Evolutionary conservation across 2,888 invertebrate species (phyloP), one percentile per base, ranked within the genome.

Genomic region (Ditylenchus weischeri): DNA sequence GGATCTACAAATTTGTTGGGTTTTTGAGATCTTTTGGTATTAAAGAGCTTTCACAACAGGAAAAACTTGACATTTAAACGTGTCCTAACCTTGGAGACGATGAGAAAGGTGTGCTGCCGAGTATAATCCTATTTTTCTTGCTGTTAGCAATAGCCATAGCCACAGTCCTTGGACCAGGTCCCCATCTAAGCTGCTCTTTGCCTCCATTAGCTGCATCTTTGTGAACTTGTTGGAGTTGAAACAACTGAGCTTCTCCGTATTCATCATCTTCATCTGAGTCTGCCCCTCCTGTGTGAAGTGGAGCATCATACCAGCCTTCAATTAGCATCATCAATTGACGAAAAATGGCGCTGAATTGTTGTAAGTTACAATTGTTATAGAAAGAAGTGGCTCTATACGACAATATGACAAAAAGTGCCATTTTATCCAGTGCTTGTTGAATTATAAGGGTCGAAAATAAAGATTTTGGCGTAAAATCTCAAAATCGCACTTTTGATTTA

Each of bases 291-390:
- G 54, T 54, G 54, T 54, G 43, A 10, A 43, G 15, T 43, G 43
- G 43, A 2, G 15, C 43, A 43, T 43, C 19, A 57, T 86, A 86
- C 86, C 86, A 86, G 0, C 83, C 83, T 71, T 85, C 85, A 51
- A 85, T 83, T 1, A 84, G 84, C 64, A 84, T 82, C 84, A 84
- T 84, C 80, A 89, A 81, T 70, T 84, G 84, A 67, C 81, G 83
- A 78, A 86, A 85, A 82, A 86, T 83, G 54, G 83, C 79, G 77
- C 85, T 85, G 76, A 21, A 75, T 47, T 54, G 11, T 54, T 15
- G 47, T 10, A 13, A 19, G 23, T n/a, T 11, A 50, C 10, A 62
- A 51, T 50, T n/a, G n/a, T n/a, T n/a, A n/a, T n/a, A n/a, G n/a
- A n/a, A n/a, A n/a, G n/a, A n/a, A n/a, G n/a, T n/a, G n/a, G n/a